Percentiles rank a stretch among this genome's conserved stretches.
Conservation (phyloP, 2,797 vertebrate species). For the Pteronotus mesoamericanus region DNA sequence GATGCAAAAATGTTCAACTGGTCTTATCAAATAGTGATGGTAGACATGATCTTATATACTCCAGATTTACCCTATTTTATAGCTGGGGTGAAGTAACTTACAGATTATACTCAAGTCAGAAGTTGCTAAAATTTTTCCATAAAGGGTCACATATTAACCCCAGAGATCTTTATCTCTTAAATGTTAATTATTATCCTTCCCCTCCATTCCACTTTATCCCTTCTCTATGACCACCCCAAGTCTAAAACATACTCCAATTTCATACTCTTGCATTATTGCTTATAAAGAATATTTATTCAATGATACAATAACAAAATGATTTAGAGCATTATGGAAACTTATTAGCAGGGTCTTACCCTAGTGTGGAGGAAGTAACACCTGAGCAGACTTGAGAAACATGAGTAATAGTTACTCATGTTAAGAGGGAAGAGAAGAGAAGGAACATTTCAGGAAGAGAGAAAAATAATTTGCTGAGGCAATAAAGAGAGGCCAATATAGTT, state of each 20-base stretch:
- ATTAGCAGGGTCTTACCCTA: background rate
- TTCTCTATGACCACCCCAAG: background rate
- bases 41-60: background rate
- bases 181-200: background rate
- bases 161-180: background rate
- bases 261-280: background rate
- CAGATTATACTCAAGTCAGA: background rate
- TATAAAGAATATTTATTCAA: background rate
- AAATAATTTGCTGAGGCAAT: background rate
- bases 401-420: background rate
- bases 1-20: background rate
- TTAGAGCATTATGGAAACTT: background rate
- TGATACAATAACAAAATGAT: background rate
- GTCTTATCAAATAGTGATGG: background rate
- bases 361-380: background rate
- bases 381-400: background rate
- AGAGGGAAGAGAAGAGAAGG: background rate
- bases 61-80: background rate
- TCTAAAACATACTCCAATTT: background rate
- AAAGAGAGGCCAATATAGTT: background rate
- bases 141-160: background rate
- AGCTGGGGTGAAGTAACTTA: background rate
- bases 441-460: background rate
- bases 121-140: background rate
- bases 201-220: background rate